Evolutionary conservation across 2,888 invertebrate genomes (phyloP).

Genomic region (Abscondita cerata): DNA sequence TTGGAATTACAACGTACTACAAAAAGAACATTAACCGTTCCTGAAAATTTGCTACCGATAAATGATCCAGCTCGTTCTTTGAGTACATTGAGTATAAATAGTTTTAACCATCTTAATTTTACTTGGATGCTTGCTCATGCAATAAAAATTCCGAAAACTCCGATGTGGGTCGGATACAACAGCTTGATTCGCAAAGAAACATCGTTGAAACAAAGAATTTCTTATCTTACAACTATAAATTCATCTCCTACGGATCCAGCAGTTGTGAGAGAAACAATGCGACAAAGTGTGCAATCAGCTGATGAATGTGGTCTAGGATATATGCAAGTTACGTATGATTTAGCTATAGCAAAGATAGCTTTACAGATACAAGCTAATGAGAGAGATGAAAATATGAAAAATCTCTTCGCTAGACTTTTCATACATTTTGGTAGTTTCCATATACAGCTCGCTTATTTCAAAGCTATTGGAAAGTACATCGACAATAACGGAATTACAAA

Average conservation of each 20-base stretch:
- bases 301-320: slow-evolving; percentile 37
- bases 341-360: slow-evolving; percentile 46
- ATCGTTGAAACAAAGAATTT: slow-evolving; percentile 39
- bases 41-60: not conserved
- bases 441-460: slow-evolving; percentile 36
- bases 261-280: slow-evolving; percentile 44
- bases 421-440: slow-evolving; percentile 2
- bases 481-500: slow-evolving; percentile 37
- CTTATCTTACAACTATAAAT: slow-evolving; percentile 47
- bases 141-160: slow-evolving; percentile 41
- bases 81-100: slow-evolving; percentile 5
- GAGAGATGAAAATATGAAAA: not conserved
- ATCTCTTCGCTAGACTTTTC: not conserved
- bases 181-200: slow-evolving; percentile 37
- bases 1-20: slow-evolving; percentile 6
- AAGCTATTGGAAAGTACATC: slow-evolving; percentile 45
- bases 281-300: slow-evolving; percentile 38
- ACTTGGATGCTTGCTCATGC: slow-evolving; percentile 40
- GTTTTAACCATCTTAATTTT: slow-evolving; percentile 15
- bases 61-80: slow-evolving; percentile 13
- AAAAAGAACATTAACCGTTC: slow-evolving; percentile 5
- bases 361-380: slow-evolving; percentile 9
- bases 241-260: slow-evolving; percentile 44
- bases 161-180: slow-evolving; percentile 51
- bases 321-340: slow-evolving; percentile 47